Evolutionary conservation across 1,140 invertebrate genomes (phyloP), one percentile per base, ranked within the genome.

Genomic region (Oryzaephilus surinamensis): DNA sequence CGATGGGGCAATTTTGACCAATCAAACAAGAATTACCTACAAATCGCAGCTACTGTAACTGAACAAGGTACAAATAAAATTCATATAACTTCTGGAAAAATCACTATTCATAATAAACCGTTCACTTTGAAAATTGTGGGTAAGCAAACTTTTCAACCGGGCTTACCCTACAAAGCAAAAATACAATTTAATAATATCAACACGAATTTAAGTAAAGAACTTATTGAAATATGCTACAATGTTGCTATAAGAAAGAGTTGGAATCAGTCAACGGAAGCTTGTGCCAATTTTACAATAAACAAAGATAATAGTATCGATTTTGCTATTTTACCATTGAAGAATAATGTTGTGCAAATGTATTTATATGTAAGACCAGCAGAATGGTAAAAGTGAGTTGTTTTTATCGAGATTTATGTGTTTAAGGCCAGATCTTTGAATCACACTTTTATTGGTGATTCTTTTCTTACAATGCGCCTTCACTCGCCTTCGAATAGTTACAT

Each of bases 81-180:
- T 10, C 61, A 72, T 37, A 68, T 72, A 10, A 57, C 61, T 0
- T 70, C 61, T 3, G 62, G 52, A 21, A 62, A 56, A 15, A 61
- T 61, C 1, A 43, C 58, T 11, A 60, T 74, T 1, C 48, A 60
- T n/a, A 59, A 65, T 35, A 60, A 66, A 17, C 54, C 63, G 2
- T 48, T 70, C 11, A 62, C 63, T 27, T 32, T 74, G 6, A 65
- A 71, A 43, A 69, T 73, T 34, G 23, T 50, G 1, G 54, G 67
- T n/a, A 65, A 64, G 0, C 60, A 64, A 36, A 69, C 69, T 40
- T 79, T 75, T 45, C 74, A 74, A 54, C 65, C 72, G 8, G 72
- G 70, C 13, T 52, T 78, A 30, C 73, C 74, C 2, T 76, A 72
- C 48, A 61, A 70, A 37, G 74, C 72, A 47, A 70, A 70, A 60